phyloP scores from a whole-genome alignment of 2,797 vertebrate genomes.

The Mus caroli region DNA sequence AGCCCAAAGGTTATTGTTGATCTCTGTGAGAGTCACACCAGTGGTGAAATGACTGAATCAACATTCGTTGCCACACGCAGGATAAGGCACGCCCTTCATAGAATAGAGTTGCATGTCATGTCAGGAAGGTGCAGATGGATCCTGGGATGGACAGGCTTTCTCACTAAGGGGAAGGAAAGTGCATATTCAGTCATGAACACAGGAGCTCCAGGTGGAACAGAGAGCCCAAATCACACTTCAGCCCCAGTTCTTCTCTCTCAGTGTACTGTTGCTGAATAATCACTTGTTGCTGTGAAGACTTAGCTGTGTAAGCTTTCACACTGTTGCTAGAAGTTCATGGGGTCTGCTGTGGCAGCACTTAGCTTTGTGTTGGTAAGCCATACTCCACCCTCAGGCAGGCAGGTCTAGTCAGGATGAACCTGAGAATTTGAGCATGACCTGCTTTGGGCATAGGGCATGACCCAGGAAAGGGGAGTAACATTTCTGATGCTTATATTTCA shows the following conservation, averaged over 20 bases:
- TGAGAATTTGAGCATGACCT: neutral
- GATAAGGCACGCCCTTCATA: neutral
- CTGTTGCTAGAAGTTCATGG: neutral
- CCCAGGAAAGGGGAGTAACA: conserved; percentile 26
- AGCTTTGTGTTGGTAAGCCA: conserved; percentile 45
- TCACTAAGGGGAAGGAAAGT: neutral
- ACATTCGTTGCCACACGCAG: neutral
- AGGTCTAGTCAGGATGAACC: conserved; percentile 73
- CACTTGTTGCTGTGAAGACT: neutral
- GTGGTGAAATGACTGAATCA: conserved; percentile 1
- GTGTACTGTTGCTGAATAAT: conserved; percentile 14
- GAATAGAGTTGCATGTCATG: neutral
- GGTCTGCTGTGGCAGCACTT: conserved; percentile 1
- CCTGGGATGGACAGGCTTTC: neutral
- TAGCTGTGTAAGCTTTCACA: neutral
- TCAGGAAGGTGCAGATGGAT: neutral
- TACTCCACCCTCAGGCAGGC: conserved; percentile 50
- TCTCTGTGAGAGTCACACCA: neutral
- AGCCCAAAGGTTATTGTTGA: conserved; percentile 13
- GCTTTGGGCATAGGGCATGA: conserved; percentile 68
- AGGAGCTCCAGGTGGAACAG: neutral
- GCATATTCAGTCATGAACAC: neutral
- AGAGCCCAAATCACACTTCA: neutral
- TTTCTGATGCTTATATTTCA: conserved; percentile 63
- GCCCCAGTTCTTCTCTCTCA: neutral